phyloP scores from a whole-genome alignment of 2,888 invertebrate genomes.

The Lomographa bimaculata region DNA sequence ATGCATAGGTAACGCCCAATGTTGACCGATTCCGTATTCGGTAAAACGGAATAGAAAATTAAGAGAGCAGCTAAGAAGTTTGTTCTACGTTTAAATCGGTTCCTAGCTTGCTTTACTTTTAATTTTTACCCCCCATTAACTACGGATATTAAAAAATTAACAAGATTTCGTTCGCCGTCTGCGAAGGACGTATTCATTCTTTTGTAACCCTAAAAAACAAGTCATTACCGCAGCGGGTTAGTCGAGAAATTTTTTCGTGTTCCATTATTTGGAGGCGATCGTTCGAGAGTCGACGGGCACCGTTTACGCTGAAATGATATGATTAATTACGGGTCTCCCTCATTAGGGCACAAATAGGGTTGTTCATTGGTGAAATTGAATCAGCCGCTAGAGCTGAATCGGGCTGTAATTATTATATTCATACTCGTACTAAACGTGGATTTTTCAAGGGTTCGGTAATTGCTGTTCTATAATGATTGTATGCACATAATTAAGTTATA shows the following conservation, averaged over 20 bases:
- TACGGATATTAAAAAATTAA: constrained; percentile 72
- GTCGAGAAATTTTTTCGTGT: constrained; percentile 72
- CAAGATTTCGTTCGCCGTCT: constrained; percentile 71
- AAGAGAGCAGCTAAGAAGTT: constrained; percentile 39
- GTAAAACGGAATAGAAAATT: constrained; percentile 41
- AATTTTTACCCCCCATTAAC: constrained; percentile 64
- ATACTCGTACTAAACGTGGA: constrained; percentile 45
- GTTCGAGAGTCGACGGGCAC: constrained; percentile 62
- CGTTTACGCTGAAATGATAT: constrained; percentile 79
- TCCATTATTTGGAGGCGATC: constrained; percentile 76
- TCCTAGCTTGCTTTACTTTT: constrained; percentile 18
- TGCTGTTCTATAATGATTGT: constrained; percentile 4
- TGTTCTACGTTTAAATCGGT: constrained; percentile 24
- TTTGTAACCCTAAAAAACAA: constrained; percentile 82
- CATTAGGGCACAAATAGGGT: constrained; percentile 79
- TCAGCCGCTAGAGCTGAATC: constrained; percentile 65
- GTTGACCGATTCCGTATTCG: constrained; percentile 52
- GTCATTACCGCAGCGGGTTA: constrained; percentile 79
- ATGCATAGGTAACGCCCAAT: constrained; percentile 56
- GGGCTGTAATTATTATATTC: constrained; percentile 74
- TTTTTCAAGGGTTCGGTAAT: constrained; percentile 19
- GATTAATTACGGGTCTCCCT: constrained; percentile 80
- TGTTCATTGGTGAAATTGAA: constrained; percentile 80
- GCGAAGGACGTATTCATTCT: constrained; percentile 78
- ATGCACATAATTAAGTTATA: too few species aligned